Percentiles rank a stretch among this genome's conserved stretches.
These are phyloP conservation scores for Magallana ariakensis DNA, from an alignment of 1,140 invertebrate species.

Conservation along the genomic window DNA sequence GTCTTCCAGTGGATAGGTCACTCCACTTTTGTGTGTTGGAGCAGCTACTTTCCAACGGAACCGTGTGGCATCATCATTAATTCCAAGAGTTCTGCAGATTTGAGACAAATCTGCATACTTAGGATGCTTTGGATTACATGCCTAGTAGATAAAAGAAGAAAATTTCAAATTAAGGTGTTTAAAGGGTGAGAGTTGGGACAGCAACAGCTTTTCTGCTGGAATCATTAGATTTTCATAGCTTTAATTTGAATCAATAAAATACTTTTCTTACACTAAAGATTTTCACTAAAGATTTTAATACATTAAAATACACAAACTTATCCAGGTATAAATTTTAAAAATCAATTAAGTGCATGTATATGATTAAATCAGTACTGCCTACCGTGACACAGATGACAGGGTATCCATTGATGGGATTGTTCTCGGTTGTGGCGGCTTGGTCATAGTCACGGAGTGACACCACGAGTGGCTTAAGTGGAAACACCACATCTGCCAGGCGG, in stretches of 20 bases:
- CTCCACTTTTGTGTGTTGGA: constrained; percentile 71
- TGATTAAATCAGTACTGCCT: constrained; percentile 49
- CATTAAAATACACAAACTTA: too few relatives aligned
- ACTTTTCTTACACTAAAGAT: too few relatives aligned
- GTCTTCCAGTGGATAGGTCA: constrained; percentile 72
- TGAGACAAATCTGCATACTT: constrained; percentile 73
- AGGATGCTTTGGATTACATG: constrained; percentile 79
- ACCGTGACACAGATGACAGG: constrained; percentile 80
- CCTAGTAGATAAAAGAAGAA: constrained; percentile 63
- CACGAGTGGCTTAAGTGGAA: constrained; percentile 76
- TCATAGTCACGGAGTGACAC: constrained; percentile 79
- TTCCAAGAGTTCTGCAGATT: constrained; percentile 74
- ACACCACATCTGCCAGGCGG: constrained; percentile 77
- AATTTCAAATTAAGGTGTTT: not conserved
- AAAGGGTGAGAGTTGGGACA: not conserved
- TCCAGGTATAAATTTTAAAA: too few relatives aligned
- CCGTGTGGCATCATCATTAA: constrained; percentile 77
- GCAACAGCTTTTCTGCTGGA: too few relatives aligned
- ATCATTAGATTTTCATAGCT: too few relatives aligned
- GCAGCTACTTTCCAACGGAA: constrained; percentile 78
- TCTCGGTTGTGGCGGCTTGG: constrained; percentile 52
- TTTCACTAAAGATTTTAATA: too few relatives aligned
- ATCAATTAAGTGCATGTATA: not conserved
- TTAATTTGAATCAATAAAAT: too few relatives aligned
- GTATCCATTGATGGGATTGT: constrained; percentile 76